phyloP scores from a whole-genome alignment of 1,140 invertebrate genomes.

The Chironomus tepperi region DNA sequence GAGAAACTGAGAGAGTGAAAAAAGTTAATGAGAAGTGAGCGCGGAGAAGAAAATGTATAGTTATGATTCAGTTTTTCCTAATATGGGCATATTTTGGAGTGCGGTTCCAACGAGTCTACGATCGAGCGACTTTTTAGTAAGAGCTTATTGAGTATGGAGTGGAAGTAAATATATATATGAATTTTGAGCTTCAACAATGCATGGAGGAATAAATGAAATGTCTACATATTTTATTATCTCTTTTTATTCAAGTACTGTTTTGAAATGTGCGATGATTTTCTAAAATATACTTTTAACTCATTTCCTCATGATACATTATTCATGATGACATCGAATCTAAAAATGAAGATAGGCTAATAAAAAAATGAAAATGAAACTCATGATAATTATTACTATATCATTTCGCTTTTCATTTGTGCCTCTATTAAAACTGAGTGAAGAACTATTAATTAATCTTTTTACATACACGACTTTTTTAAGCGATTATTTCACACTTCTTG shows the following conservation, averaged over 20 bases:
- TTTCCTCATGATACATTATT: not conserved
- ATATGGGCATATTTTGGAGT: constrained; percentile 12
- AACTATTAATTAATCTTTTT: no score
- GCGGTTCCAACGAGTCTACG: constrained; percentile 18
- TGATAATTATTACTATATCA: not conserved
- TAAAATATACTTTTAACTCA: not conserved
- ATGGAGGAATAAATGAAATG: not conserved
- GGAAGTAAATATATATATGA: not conserved
- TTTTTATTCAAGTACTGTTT: no score
- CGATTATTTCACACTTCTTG: no score
- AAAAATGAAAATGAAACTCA: constrained; percentile 2
- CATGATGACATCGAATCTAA: not conserved
- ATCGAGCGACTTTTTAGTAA: not conserved
- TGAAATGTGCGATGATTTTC: not conserved
- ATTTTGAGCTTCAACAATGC: not conserved
- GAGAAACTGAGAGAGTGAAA: constrained; percentile 5
- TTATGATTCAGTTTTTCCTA: constrained; percentile 11
- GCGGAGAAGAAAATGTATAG: not conserved
- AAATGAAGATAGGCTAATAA: not conserved
- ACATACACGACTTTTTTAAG: no score
- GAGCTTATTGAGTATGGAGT: not conserved
- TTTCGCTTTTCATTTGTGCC: no score
- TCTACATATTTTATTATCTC: not conserved
- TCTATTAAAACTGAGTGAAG: no score
- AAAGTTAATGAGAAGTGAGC: not conserved